These are phyloP conservation scores for Caenorhabditis zanzibari DNA, from an alignment of 2,888 invertebrate genomes.

Conservation along the genomic window DNA sequence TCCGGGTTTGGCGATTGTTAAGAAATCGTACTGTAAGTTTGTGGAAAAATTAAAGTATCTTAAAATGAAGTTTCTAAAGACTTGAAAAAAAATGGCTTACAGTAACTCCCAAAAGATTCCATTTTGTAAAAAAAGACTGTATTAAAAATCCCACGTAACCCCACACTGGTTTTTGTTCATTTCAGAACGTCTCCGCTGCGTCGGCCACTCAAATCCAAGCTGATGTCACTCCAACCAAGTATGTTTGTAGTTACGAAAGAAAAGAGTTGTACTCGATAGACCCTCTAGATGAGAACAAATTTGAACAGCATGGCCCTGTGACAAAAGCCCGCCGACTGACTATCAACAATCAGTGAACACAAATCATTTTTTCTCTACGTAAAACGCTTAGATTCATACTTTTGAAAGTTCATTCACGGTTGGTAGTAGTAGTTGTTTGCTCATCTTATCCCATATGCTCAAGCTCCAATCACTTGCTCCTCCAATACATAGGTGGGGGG, in stretches of 20 bases:
- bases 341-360: constrained; percentile 46
- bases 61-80: too few relatives aligned
- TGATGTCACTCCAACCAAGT: constrained; percentile 69
- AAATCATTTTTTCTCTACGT: constrained; percentile 24
- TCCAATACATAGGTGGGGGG: constrained; percentile 35
- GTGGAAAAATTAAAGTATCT: background rate
- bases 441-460: constrained; percentile 31
- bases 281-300: constrained; percentile 42
- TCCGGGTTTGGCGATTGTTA: constrained; percentile 69
- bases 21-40: constrained; percentile 67
- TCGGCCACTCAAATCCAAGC: constrained; percentile 69
- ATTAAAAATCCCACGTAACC: too few relatives aligned
- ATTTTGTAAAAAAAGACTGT: too few relatives aligned
- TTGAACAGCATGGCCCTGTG: constrained; percentile 58
- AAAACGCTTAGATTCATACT: background rate
- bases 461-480: constrained; percentile 40
- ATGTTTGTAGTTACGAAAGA: constrained; percentile 50
- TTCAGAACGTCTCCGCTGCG: constrained; percentile 67
- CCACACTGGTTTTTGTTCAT: constrained; percentile 37
- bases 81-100: too few relatives aligned
- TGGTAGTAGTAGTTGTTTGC: constrained; percentile 51
- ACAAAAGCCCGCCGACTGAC: constrained; percentile 13
- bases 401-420: constrained; percentile 33
- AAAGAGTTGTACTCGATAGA: constrained; percentile 36
- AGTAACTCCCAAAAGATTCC: too few relatives aligned